A percentile compares a stretch with the other conserved stretches of the same genome.
phyloP scores from a whole-genome alignment of 2,888 invertebrate genomes.

The Drosophila dives region DNA sequence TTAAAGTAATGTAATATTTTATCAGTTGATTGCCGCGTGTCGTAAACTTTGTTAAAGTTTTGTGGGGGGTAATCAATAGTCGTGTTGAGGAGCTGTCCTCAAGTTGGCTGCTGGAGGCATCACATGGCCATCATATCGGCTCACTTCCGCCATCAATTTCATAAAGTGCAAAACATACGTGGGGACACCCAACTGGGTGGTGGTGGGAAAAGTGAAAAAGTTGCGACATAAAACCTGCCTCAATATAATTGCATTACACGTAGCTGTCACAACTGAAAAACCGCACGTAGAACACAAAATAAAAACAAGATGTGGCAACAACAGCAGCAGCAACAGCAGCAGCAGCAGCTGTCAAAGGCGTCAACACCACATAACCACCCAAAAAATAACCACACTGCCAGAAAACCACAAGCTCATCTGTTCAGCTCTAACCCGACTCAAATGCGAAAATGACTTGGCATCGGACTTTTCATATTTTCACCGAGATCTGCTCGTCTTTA shows the following conservation, averaged over 20 bases:
- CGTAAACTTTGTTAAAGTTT: slow-evolving; percentile 20
- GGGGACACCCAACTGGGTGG: not conserved
- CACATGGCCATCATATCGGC: slow-evolving; percentile 30
- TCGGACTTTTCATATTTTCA: slow-evolving; percentile 75
- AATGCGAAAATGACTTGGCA: slow-evolving; percentile 58
- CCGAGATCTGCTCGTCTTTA: slow-evolving; percentile 8
- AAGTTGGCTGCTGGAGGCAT: slow-evolving; percentile 10
- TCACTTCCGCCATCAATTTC: slow-evolving; percentile 48
- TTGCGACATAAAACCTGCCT: slow-evolving; percentile 69
- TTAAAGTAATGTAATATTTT: slow-evolving; percentile 9
- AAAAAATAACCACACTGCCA: slow-evolving; percentile 44
- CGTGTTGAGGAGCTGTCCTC: slow-evolving; percentile 31
- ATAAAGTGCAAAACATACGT: slow-evolving; percentile 41
- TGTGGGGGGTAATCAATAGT: slow-evolving; percentile 42
- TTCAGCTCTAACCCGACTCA: slow-evolving; percentile 51
- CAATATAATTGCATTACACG: slow-evolving; percentile 78
- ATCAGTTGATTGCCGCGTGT: slow-evolving; percentile 19
- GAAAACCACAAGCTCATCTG: slow-evolving; percentile 37
- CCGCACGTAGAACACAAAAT: slow-evolving; percentile 36
- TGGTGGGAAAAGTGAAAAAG: slow-evolving; percentile 48
- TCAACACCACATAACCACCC: slow-evolving; percentile 43
- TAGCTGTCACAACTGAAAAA: slow-evolving; percentile 63
- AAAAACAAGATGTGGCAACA: slow-evolving; percentile 2
- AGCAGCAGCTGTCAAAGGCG: slow-evolving; percentile 46
- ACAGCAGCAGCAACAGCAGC: slow-evolving; percentile 1